A percentile compares a stretch with the other conserved stretches of the same genome.
phyloP scores from a whole-genome alignment of 2,113 vertebrate species.

The Oncorhynchus tshawytscha region DNA sequence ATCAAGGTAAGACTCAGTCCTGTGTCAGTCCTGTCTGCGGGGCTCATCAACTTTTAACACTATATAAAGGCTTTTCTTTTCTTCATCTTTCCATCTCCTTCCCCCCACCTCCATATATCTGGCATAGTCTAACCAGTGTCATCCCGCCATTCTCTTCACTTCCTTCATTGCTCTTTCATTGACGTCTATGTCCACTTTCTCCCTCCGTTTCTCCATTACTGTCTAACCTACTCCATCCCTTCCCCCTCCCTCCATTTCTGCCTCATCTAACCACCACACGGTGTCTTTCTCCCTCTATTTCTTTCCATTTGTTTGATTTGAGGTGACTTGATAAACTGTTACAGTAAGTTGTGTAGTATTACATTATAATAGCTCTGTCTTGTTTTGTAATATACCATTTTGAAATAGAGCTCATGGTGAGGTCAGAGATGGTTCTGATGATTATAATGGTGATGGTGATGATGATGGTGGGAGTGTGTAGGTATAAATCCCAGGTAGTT shows the following conservation, averaged over 20 bases:
- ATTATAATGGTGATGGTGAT: not conserved
- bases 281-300: not conserved
- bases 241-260: not conserved
- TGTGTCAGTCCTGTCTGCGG: not conserved
- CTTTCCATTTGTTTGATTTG: not conserved
- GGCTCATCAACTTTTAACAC: not conserved
- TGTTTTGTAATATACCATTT: no score
- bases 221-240: not conserved
- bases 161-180: no score
- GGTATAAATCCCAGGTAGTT: no score
- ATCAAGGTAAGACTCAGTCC: conserved; percentile 77
- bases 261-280: not conserved
- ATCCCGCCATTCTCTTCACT: not conserved
- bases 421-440: not conserved
- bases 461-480: no score
- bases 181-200: no score
- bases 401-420: no score
- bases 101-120: not conserved
- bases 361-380: no score
- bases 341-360: no score
- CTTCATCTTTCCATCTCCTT: not conserved
- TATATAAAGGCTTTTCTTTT: not conserved
- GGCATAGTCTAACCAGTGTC: not conserved
- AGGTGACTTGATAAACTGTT: no score
- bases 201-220: not conserved